phyloP scores from a whole-genome alignment of 1,140 invertebrate genomes.

The Drosophila cardini region DNA sequence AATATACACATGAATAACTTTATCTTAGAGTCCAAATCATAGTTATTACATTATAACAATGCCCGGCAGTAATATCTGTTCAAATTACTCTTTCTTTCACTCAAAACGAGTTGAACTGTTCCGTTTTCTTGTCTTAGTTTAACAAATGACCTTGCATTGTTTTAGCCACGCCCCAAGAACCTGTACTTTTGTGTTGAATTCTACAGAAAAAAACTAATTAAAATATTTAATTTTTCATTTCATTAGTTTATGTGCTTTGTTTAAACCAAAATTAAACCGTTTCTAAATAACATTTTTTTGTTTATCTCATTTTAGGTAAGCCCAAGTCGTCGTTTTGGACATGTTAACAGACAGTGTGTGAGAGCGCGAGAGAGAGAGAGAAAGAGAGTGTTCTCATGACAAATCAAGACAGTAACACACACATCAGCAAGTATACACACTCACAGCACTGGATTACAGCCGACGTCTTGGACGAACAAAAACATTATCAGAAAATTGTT shows the following conservation, averaged over 20 bases:
- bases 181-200: constrained; percentile 44
- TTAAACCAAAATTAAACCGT: constrained; percentile 45
- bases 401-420: constrained; percentile 28
- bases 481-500: no score
- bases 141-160: constrained; percentile 70
- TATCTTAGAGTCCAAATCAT: constrained; percentile 20
- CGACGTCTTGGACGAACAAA: no score
- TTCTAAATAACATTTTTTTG: constrained; percentile 48
- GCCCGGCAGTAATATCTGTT: constrained; percentile 28
- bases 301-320: constrained; percentile 60
- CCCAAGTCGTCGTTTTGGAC: background rate
- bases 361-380: no score
- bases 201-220: constrained; percentile 44
- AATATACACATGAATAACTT: constrained; percentile 14
- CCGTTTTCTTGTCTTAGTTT: constrained; percentile 22
- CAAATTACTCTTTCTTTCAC: constrained; percentile 33
- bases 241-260: constrained; percentile 48
- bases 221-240: constrained; percentile 53
- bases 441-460: background rate
- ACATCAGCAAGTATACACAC: background rate
- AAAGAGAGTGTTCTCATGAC: constrained; percentile 23
- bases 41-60: constrained; percentile 46
- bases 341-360: constrained; percentile 3
- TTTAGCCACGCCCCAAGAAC: constrained; percentile 57
- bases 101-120: constrained; percentile 35